Evolutionary conservation across 2,888 invertebrate genomes (phyloP), one percentile per base, ranked within the genome.

Genomic region (Troides helena): DNA sequence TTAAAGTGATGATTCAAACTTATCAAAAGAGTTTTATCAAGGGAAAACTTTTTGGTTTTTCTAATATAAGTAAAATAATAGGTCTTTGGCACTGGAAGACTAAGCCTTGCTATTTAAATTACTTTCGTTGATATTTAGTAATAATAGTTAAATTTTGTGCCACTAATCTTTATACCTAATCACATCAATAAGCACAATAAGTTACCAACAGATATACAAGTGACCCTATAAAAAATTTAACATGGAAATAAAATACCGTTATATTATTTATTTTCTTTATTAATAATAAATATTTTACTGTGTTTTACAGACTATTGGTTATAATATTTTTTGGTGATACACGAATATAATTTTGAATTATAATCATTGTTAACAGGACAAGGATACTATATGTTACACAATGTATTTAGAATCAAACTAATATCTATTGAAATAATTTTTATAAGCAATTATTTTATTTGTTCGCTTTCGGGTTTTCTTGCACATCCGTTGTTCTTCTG

Each of bases 401-500:
- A 58, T 58, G 21, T 58, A 10, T n/a, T 5, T 23, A 43, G 53
- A 8, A 36, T 14, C 21, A 53, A 36, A 50, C 21, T 67, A 67
- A 30, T 64, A 61, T 21, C 53, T 64, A 10, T 53, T 36, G 6
- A 67, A 36, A 64, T 66, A 64, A 14, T 57, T 53, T 59, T 67
- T 64, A n/a, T 56, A 63, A 4, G 43, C 53, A 43, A 57, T 36
- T 64, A 67, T 53, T 65, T 62, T 69, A 56, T 70, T 69, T 17
- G 56, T 14, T 43, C 70, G 67, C 43, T 71, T 72, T 25, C 70
- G 71, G 46, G 46, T 58, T 39, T 78, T 72, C 30, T 84, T 82
- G 72, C 92, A 92, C 62, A 77, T 72, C 72, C 94, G 90, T 63
- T 87, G 78, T 72, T 89, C 86, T 21, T 84, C 79, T 61, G 89